Evolutionary conservation across 2,888 invertebrate species (phyloP), one percentile per base, ranked within the genome.

Genomic region (Epinotia ramella): DNA sequence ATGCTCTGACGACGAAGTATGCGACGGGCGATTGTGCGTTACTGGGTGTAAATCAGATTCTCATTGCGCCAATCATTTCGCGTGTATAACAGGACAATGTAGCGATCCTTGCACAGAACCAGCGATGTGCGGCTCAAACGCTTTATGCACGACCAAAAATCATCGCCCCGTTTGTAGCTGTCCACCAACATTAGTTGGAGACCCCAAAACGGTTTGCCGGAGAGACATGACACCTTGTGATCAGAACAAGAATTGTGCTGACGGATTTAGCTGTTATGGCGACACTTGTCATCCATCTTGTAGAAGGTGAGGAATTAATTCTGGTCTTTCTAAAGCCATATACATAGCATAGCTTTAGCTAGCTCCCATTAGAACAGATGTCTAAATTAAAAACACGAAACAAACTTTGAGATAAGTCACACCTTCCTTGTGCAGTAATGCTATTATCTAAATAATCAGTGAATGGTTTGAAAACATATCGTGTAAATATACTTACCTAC

Each of bases 1-100:
- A 84, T 98, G 98, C 82, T 96, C 97, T 69, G 97, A 96, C 81
- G 98, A 97, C 56, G 98, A 98, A 91, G 96, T 98, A 71, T 98
- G 98, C 84, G 96, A 97, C 85, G 97, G 97, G 40, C 94, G 98
- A 44, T 95, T 96, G 75, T 98, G 98, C 86, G 91, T 96, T 12
- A 95, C 95, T 59, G 98, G 98, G 63, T 98, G 98, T 86, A 96
- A 98, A 84, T 96, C 97, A 11, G 96, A 98, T 87, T 95, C 96
- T 3, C 97, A 97, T 67, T 98, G 98, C 85, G 95, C 96, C 1
- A 92, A 94, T 71, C 95, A 96, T 81, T 95, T 96, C 78, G 95
- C 96, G n/a, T 98, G 98, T 83, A 88, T 96, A 77, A 96, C 96
- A 81, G 97, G 97, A 80, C 96, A 97, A 86, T 98, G 98, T 87